Evolutionary conservation across 1,140 invertebrate species (phyloP).

Genomic region (Wiebesia pumilae): DNA sequence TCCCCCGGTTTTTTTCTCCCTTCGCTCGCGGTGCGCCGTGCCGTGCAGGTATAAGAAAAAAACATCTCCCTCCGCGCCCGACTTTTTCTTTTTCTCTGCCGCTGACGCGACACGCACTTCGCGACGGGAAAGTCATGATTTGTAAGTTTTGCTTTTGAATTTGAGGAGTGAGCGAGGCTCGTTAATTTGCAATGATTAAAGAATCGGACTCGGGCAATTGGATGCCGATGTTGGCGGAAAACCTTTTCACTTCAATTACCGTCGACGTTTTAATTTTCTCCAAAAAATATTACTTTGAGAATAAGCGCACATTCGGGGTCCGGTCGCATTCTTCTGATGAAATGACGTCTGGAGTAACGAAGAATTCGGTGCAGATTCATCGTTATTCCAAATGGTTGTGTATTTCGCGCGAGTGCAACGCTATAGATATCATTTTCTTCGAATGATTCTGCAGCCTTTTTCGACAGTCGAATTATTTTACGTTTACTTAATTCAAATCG

Average conservation of each 20-base stretch:
- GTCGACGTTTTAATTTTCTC: background rate
- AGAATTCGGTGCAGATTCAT: background rate
- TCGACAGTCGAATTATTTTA: background rate
- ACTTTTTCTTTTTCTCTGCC: background rate
- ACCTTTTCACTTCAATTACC: background rate
- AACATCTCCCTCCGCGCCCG: background rate
- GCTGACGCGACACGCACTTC: background rate
- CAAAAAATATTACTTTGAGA: background rate
- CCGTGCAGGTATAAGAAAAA: constrained; percentile 34
- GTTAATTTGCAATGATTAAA: background rate
- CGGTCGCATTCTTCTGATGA: background rate
- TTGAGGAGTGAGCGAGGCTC: too few species aligned
- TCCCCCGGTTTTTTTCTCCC: constrained; percentile 14
- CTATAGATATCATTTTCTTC: background rate
- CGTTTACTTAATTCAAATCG: background rate
- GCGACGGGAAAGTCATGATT: constrained; percentile 7
- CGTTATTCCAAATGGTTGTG: background rate
- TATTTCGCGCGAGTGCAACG: background rate
- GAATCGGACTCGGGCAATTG: background rate
- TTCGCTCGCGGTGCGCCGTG: background rate
- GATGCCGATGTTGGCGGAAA: too few species aligned
- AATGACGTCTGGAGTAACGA: background rate
- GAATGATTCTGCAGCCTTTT: background rate
- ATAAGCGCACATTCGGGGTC: background rate
- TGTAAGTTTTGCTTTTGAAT: constrained; percentile 14